Evolutionary conservation across 92 coral and sea anemone species (phyloP).

Genomic region (Epizoanthus fatuus): DNA sequence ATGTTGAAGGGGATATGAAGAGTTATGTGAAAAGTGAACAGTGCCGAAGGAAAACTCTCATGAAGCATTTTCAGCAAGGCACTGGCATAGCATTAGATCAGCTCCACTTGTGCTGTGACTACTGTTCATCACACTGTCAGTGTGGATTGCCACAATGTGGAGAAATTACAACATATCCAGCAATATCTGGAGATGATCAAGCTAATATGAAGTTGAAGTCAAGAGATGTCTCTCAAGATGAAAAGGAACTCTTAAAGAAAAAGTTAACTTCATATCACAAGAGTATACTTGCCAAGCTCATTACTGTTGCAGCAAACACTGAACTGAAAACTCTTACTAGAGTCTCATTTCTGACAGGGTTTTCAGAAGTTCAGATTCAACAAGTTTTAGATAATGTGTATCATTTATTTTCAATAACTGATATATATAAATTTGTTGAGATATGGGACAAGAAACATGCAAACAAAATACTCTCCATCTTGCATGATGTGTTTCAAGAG

Average conservation of each 20-base stretch:
- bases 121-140: conserved; percentile 61
- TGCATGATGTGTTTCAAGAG: conserved; percentile 58
- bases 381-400: conserved; percentile 60
- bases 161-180: conserved; percentile 46
- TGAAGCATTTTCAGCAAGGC: conserved; percentile 58
- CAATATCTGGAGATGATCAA: conserved; percentile 33
- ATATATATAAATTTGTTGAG: conserved; percentile 57
- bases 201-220: conserved; percentile 17
- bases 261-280: conserved; percentile 26
- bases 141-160: conserved; percentile 70
- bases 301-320: conserved; percentile 38
- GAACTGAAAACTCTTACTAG: conserved; percentile 55
- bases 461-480: conserved; percentile 47
- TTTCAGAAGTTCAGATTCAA: conserved; percentile 48
- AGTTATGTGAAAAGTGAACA: background rate
- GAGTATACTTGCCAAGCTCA: conserved; percentile 1
- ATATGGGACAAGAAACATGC: conserved; percentile 71
- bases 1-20: conserved; percentile 66
- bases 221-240: conserved; percentile 28
- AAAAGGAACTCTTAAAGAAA: conserved; percentile 25
- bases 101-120: conserved; percentile 68
- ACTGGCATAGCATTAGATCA: conserved; percentile 15
- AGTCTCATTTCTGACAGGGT: conserved; percentile 50
- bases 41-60: conserved; percentile 52
- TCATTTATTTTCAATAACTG: conserved; percentile 45